Percentiles rank a stretch among this genome's conserved stretches.
Evolutionary conservation across 2,888 invertebrate species (phyloP).

Genomic region (Ectemnius lituratus): DNA sequence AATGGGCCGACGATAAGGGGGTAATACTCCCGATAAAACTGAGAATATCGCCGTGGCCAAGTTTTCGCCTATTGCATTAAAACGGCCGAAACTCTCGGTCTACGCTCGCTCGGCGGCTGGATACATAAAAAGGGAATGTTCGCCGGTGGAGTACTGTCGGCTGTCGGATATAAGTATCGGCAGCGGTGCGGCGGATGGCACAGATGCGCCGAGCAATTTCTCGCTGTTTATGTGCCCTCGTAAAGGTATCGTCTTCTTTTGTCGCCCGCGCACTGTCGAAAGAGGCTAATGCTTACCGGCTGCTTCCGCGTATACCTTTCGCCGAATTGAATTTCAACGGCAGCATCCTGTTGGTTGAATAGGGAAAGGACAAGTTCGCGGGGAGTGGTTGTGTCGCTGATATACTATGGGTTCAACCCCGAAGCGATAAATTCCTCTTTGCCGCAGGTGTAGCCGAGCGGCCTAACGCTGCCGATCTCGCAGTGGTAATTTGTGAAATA

Average conservation of each 20-base stretch:
- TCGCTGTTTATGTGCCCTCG: conserved; percentile 1
- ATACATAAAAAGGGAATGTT: too few relatives aligned
- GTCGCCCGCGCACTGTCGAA: not conserved
- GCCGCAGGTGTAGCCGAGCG: conserved; percentile 57
- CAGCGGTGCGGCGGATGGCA: not conserved
- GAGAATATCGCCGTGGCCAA: not conserved
- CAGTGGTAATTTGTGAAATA: conserved; percentile 56
- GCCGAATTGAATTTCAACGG: conserved; percentile 51
- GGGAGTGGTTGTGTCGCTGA: conserved; percentile 36
- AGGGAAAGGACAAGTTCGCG: conserved; percentile 17
- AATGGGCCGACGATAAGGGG: conserved; percentile 13
- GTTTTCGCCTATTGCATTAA: conserved; percentile 3
- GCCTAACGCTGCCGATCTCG: conserved; percentile 14
- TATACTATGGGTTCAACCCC: conserved; percentile 53
- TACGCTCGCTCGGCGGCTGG: too few relatives aligned
- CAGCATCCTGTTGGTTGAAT: conserved; percentile 15
- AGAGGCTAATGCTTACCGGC: not conserved
- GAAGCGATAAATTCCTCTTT: conserved; percentile 48
- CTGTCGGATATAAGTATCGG: not conserved
- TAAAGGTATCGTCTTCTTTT: conserved; percentile 7
- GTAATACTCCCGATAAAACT: not conserved
- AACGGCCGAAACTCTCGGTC: not conserved
- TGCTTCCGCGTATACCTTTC: conserved; percentile 9
- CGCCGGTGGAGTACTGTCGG: too few relatives aligned
- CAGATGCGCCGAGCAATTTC: conserved; percentile 4